phyloP scores from a whole-genome alignment of 2,888 invertebrate species.

The Mythimna impura region DNA sequence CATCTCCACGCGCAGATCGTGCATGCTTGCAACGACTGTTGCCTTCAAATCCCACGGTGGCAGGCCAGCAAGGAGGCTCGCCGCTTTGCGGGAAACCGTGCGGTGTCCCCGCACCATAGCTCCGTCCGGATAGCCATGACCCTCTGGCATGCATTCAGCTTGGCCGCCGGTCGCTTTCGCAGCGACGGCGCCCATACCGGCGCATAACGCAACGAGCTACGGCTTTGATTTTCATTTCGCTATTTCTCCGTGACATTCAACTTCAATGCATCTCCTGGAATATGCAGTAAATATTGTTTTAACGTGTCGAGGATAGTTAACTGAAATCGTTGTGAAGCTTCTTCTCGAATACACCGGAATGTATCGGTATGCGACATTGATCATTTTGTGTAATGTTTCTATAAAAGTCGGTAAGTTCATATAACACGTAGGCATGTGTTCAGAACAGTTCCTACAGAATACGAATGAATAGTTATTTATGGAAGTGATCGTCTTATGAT shows the following conservation, averaged over 20 bases:
- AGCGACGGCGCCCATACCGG: no score
- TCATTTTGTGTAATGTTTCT: slow-evolving; percentile 37
- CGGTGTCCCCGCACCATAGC: no score
- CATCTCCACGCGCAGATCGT: no score
- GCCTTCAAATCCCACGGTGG: no score
- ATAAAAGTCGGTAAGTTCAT: slow-evolving; percentile 42
- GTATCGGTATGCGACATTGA: slow-evolving; percentile 16
- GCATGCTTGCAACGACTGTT: no score
- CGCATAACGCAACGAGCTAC: no score
- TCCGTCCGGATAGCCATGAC: no score
- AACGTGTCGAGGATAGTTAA: slow-evolving; percentile 17
- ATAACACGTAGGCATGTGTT: slow-evolving; percentile 44
- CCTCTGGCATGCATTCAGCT: no score
- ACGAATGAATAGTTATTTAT: slow-evolving; percentile 69
- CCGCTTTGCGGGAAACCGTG: no score
- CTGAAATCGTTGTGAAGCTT: slow-evolving; percentile 12
- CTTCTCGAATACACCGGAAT: neutral
- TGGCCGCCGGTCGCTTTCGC: no score
- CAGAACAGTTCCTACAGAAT: slow-evolving; percentile 58
- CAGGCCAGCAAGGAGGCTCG: no score
- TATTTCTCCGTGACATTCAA: slow-evolving; percentile 32
- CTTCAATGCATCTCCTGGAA: slow-evolving; percentile 12
- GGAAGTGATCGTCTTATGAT: slow-evolving; percentile 67
- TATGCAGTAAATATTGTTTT: slow-evolving; percentile 6
- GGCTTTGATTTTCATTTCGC: slow-evolving; percentile 5